phyloP scores from a whole-genome alignment of 2,888 invertebrate species.

The Pandemis corylana region DNA sequence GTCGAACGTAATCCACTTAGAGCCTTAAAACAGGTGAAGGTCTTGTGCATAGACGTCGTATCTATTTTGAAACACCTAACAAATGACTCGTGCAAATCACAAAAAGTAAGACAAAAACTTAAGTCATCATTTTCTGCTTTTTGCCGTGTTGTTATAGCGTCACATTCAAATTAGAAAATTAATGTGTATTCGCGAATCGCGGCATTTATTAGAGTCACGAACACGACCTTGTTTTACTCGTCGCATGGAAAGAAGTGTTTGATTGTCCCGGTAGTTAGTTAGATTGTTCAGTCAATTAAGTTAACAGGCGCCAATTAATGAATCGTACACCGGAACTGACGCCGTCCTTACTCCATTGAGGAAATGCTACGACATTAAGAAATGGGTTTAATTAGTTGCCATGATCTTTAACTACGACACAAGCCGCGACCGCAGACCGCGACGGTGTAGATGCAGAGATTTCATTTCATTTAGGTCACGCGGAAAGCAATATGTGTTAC shows the following conservation, averaged over 20 bases:
- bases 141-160: slow-evolving; percentile 2
- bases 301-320: slow-evolving; percentile 51
- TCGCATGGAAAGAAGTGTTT: slow-evolving; percentile 22
- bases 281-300: slow-evolving; percentile 43
- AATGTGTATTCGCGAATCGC: slow-evolving; percentile 17
- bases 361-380: slow-evolving; percentile 58
- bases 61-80: slow-evolving; percentile 20
- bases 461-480: slow-evolving; percentile 53
- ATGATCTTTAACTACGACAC: slow-evolving; percentile 47
- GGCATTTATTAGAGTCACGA: slow-evolving; percentile 23
- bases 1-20: slow-evolving; percentile 25
- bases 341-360: slow-evolving; percentile 60
- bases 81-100: slow-evolving; percentile 22
- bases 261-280: slow-evolving; percentile 49
- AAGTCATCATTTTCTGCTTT: slow-evolving; percentile 18
- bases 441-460: slow-evolving; percentile 44
- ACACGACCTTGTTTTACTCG: slow-evolving; percentile 31
- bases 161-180: slow-evolving; percentile 25
- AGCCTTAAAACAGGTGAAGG: slow-evolving; percentile 40
- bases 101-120: slow-evolving; percentile 28
- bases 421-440: slow-evolving; percentile 47
- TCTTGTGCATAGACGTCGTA: slow-evolving; percentile 9
- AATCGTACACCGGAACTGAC: slow-evolving; percentile 59
- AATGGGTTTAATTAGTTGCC: slow-evolving; percentile 50
- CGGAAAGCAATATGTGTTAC: slow-evolving; percentile 44